Evolutionary conservation across 2,113 vertebrate genomes (phyloP), one percentile per base, ranked within the genome.

Genomic region (Lepisosteus oculatus): DNA sequence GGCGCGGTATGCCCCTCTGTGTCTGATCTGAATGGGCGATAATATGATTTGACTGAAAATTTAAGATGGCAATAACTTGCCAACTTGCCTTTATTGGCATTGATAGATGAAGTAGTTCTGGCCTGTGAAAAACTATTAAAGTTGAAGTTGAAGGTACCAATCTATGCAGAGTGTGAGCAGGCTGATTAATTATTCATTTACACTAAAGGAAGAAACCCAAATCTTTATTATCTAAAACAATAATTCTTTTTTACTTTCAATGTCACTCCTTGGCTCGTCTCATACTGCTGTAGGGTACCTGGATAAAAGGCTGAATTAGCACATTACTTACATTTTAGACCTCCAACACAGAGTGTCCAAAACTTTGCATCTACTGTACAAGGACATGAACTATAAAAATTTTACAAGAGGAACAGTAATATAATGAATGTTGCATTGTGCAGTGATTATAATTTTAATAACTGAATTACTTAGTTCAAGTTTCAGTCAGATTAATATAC

Each of bases 81-180:
- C 68, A 65, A 71, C 71, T 44, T 71, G 72, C 47, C n/a, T 44
- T 51, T 77, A 68, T 68, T 77, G 76, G 72, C 76, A 74, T n/a
- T 77, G 72, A 77, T 77, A 57, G 63, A 77, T 71, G 72, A 68
- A 65, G 68, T 14, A 7, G 54, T 51, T 66, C 54, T 47, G 55
- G 41, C 51, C 65, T 77, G 66, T 68, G 59, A 72, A 77, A 77
- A 71, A 74, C 51, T 68, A 68, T 65, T 74, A 76, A 63, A 43
- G 6, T 14, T 68, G 44, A 56, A 15, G 51, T 67, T 68, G 6
- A 42, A 64, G 67, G 65, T 54, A 68, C 69, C 29, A 29, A 29
- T 29, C 65, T 45, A 64, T 55, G 67, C 11, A 43, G 56, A 62
- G 55, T 41, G 44, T 51, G 29, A 63, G 65, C n/a, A 61, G 64